Conservation (phyloP, 1,140 invertebrate species). For the Asbolus verrucosus region DNA sequence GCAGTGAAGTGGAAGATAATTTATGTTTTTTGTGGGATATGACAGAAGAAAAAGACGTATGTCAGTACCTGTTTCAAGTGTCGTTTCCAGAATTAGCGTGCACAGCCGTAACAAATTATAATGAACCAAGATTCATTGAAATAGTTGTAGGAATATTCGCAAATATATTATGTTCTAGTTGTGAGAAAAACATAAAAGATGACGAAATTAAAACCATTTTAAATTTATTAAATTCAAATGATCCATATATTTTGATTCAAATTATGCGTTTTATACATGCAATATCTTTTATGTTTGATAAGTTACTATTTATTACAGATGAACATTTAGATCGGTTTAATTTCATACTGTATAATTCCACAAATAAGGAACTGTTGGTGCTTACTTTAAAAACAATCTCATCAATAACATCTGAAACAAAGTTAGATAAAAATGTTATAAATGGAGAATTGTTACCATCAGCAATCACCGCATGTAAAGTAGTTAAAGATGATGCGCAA, state of each 20-base stretch:
- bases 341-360: conserved; percentile 77
- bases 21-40: conserved; percentile 84
- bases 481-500: conserved; percentile 2
- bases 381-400: conserved; percentile 64
- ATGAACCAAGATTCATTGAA: conserved; percentile 73
- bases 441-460: conserved; percentile 30
- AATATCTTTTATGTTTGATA: conserved; percentile 59
- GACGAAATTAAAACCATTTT: conserved; percentile 66
- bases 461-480: conserved; percentile 1
- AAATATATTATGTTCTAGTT: conserved; percentile 75
- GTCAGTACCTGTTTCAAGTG: conserved; percentile 74
- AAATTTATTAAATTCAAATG: conserved; percentile 70
- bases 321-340: conserved; percentile 69
- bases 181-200: conserved; percentile 57
- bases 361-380: conserved; percentile 71
- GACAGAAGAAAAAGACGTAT: conserved; percentile 78
- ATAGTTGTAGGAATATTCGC: conserved; percentile 79
- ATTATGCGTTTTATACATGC: conserved; percentile 74
- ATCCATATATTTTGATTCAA: conserved; percentile 75
- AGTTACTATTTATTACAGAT: conserved; percentile 66
- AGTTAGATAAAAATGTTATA: conserved; percentile 50
- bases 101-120: conserved; percentile 65
- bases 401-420: conserved; percentile 57
- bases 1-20: conserved; percentile 73
- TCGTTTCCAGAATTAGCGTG: conserved; percentile 72